Percentiles rank a stretch among this genome's conserved stretches.
phyloP scores from a whole-genome alignment of 2,113 vertebrate species.

The Camelus dromedarius region DNA sequence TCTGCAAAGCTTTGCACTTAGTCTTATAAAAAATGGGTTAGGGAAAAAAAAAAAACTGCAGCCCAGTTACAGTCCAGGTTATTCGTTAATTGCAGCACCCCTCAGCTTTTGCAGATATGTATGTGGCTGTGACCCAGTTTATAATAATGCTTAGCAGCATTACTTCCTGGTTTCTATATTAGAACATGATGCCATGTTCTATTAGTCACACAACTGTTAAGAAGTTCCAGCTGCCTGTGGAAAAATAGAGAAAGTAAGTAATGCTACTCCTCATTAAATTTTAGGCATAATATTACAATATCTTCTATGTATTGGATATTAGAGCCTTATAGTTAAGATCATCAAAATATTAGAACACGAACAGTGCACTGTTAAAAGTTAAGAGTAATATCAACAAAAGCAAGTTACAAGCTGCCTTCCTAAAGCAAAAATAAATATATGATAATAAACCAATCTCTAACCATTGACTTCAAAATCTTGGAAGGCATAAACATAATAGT shows the following conservation, averaged over 20 bases:
- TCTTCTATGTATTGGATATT: neutral
- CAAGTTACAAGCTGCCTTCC: neutral
- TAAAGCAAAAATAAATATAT: neutral
- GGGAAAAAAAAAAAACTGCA: neutral
- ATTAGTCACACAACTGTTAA: slow-evolving; percentile 52
- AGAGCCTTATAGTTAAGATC: neutral
- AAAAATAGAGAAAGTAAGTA: slow-evolving; percentile 39
- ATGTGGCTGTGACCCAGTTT: slow-evolving; percentile 59
- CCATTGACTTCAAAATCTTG: neutral
- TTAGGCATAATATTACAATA: neutral
- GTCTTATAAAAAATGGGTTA: slow-evolving; percentile 1
- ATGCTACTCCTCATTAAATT: neutral
- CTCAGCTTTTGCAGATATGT: neutral
- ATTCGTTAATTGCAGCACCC: slow-evolving; percentile 30
- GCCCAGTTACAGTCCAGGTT: neutral
- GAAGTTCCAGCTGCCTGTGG: neutral
- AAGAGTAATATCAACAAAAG: neutral
- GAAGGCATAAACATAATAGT: neutral
- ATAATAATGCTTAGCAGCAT: slow-evolving; percentile 42
- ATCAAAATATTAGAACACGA: neutral
- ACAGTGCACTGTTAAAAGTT: neutral
- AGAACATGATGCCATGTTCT: slow-evolving; percentile 64
- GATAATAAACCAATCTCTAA: neutral
- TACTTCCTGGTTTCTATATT: slow-evolving; percentile 56
- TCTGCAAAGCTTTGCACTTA: neutral